Evolutionary conservation across 2,797 vertebrate genomes (phyloP).

Genomic region (Neoniphon sammara): DNA sequence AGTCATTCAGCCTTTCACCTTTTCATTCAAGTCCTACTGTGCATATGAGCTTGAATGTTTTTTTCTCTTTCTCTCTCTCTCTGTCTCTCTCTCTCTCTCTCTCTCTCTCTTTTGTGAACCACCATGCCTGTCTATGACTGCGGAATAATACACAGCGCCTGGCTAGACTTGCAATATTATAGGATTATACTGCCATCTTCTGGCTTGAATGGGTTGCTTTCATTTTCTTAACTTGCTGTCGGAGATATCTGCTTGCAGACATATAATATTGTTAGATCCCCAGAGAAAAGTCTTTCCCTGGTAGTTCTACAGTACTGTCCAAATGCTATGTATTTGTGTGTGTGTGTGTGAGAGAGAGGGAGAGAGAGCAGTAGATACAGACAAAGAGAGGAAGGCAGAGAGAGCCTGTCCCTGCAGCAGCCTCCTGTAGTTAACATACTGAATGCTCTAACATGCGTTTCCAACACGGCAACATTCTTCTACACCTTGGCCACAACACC

Average conservation of each 20-base stretch:
- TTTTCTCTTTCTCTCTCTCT: too few species aligned
- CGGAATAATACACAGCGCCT: not conserved
- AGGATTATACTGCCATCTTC: conserved; percentile 82
- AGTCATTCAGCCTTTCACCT: conserved; percentile 59
- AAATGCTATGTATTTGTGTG: conserved; percentile 46
- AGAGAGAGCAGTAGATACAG: too few species aligned
- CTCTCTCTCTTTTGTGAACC: conserved; percentile 38
- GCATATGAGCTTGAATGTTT: conserved; percentile 44
- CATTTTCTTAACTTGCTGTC: conserved; percentile 33
- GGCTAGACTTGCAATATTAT: conserved; percentile 37
- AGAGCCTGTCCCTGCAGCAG: conserved; percentile 17
- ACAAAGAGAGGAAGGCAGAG: conserved; percentile 14
- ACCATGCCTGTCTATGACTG: conserved; percentile 27
- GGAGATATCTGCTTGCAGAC: conserved; percentile 68
- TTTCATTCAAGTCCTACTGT: conserved; percentile 62
- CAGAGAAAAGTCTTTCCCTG: conserved; percentile 43
- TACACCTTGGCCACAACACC: conserved; percentile 57
- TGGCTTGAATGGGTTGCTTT: conserved; percentile 46
- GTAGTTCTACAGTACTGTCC: conserved; percentile 31
- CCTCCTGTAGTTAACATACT: conserved; percentile 39
- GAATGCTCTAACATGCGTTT: conserved; percentile 67
- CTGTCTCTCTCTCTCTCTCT: too few species aligned
- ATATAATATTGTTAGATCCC: conserved; percentile 51
- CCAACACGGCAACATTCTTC: conserved; percentile 62
- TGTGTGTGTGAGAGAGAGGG: conserved; percentile 10